A percentile compares a stretch with the other conserved stretches of the same genome.
These are phyloP conservation scores for Phyllostomus discolor DNA, from an alignment of 2,113 vertebrate genomes.

Conservation along the genomic window DNA sequence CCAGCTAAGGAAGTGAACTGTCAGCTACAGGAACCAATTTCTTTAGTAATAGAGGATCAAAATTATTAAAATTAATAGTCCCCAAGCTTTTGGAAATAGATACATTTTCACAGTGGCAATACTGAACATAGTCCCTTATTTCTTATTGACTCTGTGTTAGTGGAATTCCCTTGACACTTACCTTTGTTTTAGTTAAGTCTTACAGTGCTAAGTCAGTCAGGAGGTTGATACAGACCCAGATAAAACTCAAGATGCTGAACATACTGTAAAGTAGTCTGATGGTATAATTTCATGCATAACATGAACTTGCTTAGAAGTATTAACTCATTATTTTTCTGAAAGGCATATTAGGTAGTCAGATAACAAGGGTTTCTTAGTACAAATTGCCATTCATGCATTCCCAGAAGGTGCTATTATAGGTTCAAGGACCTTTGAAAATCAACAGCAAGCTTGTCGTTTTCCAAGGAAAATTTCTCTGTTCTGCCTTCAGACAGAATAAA, in stretches of 20 bases:
- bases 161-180: not conserved
- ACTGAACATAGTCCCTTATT: not conserved
- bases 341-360: not conserved
- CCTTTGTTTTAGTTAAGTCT: conserved; percentile 12
- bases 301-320: not conserved
- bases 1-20: not conserved
- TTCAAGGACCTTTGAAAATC: conserved; percentile 39
- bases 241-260: not conserved
- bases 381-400: conserved; percentile 40
- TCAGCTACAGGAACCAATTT: not conserved
- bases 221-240: not conserved
- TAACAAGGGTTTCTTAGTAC: conserved; percentile 33
- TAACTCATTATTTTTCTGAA: conserved; percentile 23
- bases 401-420: conserved; percentile 13
- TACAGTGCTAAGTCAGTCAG: not conserved
- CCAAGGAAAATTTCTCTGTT: conserved; percentile 30
- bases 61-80: conserved; percentile 28
- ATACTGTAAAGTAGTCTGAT: not conserved
- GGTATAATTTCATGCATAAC: not conserved
- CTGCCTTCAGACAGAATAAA: not conserved
- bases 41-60: not conserved
- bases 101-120: not conserved
- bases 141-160: not conserved
- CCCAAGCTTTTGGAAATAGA: not conserved
- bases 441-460: conserved; percentile 33